Evolutionary conservation across 2,888 invertebrate species (phyloP).

Genomic region (Quadroppia sp.): DNA sequence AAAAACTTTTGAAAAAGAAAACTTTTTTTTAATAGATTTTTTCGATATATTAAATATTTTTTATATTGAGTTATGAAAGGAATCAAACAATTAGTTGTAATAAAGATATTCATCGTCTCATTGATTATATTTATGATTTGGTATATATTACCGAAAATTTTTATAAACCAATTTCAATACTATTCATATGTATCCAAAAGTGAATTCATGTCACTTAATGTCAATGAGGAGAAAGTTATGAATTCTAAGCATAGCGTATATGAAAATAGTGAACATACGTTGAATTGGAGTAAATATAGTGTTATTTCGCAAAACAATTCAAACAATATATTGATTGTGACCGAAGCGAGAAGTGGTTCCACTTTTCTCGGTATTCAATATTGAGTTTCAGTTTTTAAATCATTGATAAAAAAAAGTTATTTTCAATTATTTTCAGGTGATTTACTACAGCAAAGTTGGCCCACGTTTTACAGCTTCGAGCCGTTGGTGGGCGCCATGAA

Average conservation of each 20-base stretch:
- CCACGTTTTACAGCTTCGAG: conserved; percentile 84
- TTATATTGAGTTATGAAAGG: neutral
- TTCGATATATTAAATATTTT: too few species aligned
- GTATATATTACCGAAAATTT: neutral
- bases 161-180: neutral
- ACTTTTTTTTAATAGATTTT: too few species aligned
- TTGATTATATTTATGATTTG: neutral
- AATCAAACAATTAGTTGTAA: neutral
- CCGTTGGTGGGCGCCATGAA: conserved; percentile 68
- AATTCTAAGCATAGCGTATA: neutral
- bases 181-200: neutral
- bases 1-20: too few species aligned
- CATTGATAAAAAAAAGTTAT: neutral
- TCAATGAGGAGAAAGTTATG: neutral
- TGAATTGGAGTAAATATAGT: conserved; percentile 4
- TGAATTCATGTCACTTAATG: neutral
- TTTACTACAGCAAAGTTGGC: conserved; percentile 64
- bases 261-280: neutral
- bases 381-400: neutral
- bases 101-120: neutral
- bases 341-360: conserved; percentile 87
- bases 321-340: conserved; percentile 66
- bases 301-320: conserved; percentile 26
- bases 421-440: conserved; percentile 42
- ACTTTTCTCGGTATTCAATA: conserved; percentile 67